A percentile compares a stretch with the other conserved stretches of the same genome.
Evolutionary conservation across 2,888 invertebrate genomes (phyloP).

Genomic region (Amphipoea oculea): DNA sequence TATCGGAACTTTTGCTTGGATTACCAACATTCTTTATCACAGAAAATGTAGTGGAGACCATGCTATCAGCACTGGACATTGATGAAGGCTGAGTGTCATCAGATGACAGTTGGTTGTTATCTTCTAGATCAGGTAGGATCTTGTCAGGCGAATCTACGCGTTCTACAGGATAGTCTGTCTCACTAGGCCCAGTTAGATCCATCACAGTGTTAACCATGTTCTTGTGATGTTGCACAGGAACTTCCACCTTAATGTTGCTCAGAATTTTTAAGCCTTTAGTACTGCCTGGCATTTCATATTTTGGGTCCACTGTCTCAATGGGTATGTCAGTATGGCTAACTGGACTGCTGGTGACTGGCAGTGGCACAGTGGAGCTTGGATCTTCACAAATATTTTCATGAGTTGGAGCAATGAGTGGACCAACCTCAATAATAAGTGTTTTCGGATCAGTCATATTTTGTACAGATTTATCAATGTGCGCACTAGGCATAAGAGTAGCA

Average conservation of each 20-base stretch:
- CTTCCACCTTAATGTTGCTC: constrained; percentile 89
- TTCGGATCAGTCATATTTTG: constrained; percentile 78
- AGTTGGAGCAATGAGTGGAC: constrained; percentile 77
- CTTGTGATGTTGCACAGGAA: constrained; percentile 87
- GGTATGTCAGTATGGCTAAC: constrained; percentile 61
- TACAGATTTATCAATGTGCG: constrained; percentile 72
- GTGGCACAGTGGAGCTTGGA: constrained; percentile 27
- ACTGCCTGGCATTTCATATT: constrained; percentile 76
- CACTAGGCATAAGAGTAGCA: constrained; percentile 67
- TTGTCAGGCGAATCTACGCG: constrained; percentile 80
- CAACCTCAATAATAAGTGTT: constrained; percentile 86
- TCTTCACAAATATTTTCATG: constrained; percentile 55
- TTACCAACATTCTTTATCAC: constrained; percentile 87
- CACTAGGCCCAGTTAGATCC: constrained; percentile 84
- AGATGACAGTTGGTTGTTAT: constrained; percentile 77
- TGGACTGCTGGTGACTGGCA: constrained; percentile 56
- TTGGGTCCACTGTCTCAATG: constrained; percentile 70
- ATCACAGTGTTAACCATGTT: constrained; percentile 87
- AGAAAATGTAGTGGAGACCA: constrained; percentile 82
- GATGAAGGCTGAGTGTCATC: constrained; percentile 78
- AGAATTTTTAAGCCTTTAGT: constrained; percentile 88
- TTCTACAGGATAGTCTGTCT: constrained; percentile 78
- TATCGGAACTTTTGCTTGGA: constrained; percentile 76
- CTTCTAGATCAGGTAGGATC: constrained; percentile 85
- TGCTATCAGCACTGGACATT: constrained; percentile 75